phyloP scores from a whole-genome alignment of 2,888 invertebrate species.

The Epiblema foenella region DNA sequence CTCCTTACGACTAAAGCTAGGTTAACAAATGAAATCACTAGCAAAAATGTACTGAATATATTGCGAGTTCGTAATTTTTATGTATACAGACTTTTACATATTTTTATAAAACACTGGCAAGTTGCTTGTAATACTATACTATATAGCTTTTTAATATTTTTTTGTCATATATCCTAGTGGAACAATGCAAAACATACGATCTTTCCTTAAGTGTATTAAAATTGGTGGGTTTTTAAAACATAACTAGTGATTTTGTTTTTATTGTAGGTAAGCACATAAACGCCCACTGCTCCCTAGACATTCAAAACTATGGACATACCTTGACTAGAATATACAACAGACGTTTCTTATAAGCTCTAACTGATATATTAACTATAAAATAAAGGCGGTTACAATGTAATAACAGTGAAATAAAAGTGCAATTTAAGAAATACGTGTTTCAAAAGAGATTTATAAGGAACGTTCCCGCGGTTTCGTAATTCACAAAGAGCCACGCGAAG shows the following conservation, averaged over 20 bases:
- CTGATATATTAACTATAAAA: conserved; percentile 11
- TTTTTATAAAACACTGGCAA: not conserved
- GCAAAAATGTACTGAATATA: not conserved
- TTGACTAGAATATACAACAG: not conserved
- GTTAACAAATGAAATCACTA: not conserved
- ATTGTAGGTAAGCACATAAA: no score
- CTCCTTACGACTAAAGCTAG: not conserved
- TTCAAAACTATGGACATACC: not conserved
- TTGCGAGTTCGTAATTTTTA: not conserved
- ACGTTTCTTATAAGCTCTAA: not conserved
- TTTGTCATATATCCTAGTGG: no score
- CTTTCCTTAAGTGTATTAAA: no score
- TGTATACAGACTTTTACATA: not conserved
- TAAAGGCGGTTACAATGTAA: conserved; percentile 25
- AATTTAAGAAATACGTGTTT: conserved; percentile 68
- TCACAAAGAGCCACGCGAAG: conserved; percentile 48
- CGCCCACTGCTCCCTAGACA: no score
- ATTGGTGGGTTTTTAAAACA: no score
- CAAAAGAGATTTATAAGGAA: conserved; percentile 64
- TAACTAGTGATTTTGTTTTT: no score
- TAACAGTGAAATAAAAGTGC: conserved; percentile 63
- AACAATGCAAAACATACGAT: no score
- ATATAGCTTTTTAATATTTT: not conserved
- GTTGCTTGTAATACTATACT: not conserved
- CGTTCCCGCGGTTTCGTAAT: conserved; percentile 60